A percentile compares a stretch with the other conserved stretches of the same genome.
Evolutionary conservation across 2,113 vertebrate species (phyloP).

Genomic region (Nothoprocta pentlandii): DNA sequence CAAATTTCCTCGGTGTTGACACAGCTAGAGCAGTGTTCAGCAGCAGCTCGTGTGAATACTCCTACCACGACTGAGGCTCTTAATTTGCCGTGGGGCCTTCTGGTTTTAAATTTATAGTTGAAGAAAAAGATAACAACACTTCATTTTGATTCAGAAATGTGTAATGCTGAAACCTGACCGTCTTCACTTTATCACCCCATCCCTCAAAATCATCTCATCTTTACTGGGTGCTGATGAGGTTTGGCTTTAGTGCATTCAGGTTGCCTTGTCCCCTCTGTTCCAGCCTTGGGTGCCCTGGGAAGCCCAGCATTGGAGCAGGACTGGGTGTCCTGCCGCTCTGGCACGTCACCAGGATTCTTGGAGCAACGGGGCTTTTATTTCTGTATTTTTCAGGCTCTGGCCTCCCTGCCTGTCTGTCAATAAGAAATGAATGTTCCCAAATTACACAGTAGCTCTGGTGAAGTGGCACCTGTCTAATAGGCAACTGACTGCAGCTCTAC

Average conservation of each 20-base stretch:
- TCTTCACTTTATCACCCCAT: not conserved
- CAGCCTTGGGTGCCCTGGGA: not conserved
- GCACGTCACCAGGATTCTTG: not conserved
- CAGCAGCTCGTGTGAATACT: not conserved
- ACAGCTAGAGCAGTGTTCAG: not conserved
- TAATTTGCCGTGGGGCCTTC: not conserved
- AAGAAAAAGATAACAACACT: too few relatives aligned
- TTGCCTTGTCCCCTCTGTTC: not conserved
- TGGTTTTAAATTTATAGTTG: not conserved
- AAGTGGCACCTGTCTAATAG: constrained; percentile 12
- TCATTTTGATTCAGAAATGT: not conserved
- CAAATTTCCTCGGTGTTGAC: not conserved
- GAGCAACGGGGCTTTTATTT: not conserved
- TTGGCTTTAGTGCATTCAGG: not conserved
- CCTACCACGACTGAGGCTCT: not conserved
- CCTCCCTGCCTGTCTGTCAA: not conserved
- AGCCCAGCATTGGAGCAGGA: not conserved
- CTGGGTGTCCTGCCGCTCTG: accelerated
- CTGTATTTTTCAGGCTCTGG: not conserved
- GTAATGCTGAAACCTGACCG: not conserved
- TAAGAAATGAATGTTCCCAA: not conserved
- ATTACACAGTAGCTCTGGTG: not conserved
- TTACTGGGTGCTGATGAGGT: accelerated
- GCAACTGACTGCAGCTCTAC: not conserved
- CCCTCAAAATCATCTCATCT: not conserved